These are phyloP conservation scores for Proales similis DNA, from an alignment of 1,140 invertebrate species.

Conservation along the genomic window DNA sequence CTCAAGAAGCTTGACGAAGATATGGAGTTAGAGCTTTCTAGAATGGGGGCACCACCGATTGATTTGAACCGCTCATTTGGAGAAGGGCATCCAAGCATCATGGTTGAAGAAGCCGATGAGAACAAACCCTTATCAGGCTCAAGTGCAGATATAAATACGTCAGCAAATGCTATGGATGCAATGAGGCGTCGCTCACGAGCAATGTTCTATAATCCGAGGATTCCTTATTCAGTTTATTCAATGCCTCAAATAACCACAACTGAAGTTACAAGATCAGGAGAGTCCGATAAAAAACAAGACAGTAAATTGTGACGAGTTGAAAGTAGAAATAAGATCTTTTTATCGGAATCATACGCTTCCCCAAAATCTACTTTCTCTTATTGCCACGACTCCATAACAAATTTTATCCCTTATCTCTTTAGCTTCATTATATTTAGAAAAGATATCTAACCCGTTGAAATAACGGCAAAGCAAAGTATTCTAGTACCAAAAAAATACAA, in stretches of 20 bases:
- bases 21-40: constrained; percentile 14
- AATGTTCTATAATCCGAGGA: constrained; percentile 8
- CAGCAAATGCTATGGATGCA: constrained; percentile 22
- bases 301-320: too few species aligned
- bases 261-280: too few species aligned
- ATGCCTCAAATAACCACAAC: constrained; percentile 36
- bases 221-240: constrained; percentile 26
- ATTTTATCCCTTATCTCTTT: too few species aligned
- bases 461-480: too few species aligned
- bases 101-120: constrained; percentile 16
- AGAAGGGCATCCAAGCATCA: not conserved
- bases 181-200: constrained; percentile 29
- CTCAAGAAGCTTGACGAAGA: constrained; percentile 52
- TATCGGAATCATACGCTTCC: too few species aligned
- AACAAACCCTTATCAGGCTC: not conserved
- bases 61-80: not conserved
- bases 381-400: too few species aligned
- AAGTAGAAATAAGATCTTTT: too few species aligned
- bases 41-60: not conserved
- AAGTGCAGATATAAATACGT: constrained; percentile 12
- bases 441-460: too few species aligned
- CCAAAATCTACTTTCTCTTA: too few species aligned
- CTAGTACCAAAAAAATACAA: too few species aligned
- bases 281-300: too few species aligned
- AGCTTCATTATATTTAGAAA: too few species aligned